Evolutionary conservation across 23 tunicate genomes (phyloP), one percentile per base, ranked within the genome.

Genomic region (Aplidium turbinatum): DNA sequence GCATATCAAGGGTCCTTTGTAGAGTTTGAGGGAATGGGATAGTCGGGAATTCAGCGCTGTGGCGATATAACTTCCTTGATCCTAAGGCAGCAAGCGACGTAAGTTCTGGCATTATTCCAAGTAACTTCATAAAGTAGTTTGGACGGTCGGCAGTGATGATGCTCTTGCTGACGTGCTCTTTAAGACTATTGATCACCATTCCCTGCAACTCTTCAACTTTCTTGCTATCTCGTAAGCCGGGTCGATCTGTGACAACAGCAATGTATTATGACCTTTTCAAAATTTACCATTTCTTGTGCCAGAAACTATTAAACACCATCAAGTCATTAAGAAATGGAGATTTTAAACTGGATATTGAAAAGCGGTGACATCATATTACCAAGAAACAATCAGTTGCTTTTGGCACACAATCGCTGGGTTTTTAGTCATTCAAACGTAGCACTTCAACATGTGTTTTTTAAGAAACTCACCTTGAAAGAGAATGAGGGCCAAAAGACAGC

Each of bases 141-240:
- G 98, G 98, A 21, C 98, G 78, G 78, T 92, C 98, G 30, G 98
- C 64, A 3, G 98, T 92, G 13, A 92, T 82, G 2, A 87, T 31
- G 31, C 90, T 83, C 38, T 84, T 88, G 73, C 68, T 79, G 20
- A 84, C 89, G 78, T 92, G 98, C 3, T 79, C 75, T 68, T 85
- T 79, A 16, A 92, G 68, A 35, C 86, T 79, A 1, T 75, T 78
- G 34, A 92, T 79, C 21, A 70, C 75, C 47, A 87, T 46, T 1
- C 33, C 66, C 40, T 72, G 91, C 38, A 92, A 39, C 35, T 92
- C 98, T 47, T 92, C 98, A 19, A 84, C 92, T 60, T 92, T 92
- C 38, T 73, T 75, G 47, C 71, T 31, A 35, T 92, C 98, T 60
- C 83, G 60, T 33, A 92, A 57, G 3, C 90, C 98, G 1, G 76